Evolutionary conservation across 53 echinoderm and acorn worm species (phyloP), one percentile per base, ranked within the genome.

Genomic region (Astropecten irregularis): DNA sequence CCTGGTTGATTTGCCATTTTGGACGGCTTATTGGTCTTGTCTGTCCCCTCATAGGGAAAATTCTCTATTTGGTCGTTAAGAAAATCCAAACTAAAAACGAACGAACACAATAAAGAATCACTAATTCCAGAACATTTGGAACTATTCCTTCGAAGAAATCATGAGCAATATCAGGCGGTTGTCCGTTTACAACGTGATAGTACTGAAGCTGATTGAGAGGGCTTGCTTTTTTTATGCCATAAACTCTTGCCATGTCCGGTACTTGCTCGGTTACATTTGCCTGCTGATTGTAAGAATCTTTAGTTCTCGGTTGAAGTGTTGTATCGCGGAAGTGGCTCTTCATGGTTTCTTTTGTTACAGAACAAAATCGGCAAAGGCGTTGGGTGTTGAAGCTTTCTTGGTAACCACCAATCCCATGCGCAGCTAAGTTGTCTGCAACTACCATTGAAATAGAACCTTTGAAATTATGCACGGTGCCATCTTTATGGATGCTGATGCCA

Each of bases 141-240:
- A 85, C 64, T 49, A 89, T 38, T 34, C 90, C 85, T 54, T 89
- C 90, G 55, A 89, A 77, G 16, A 85, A 61, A 49, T 89, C 90
- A 79, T 89, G 81, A 9, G 79, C 84, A 38, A 77, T 60, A 62
- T 89, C 85, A 34, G 69, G 68, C 57, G 90, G 85, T 6, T 58
- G 51, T 21, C 90, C 74, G 34, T 35, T 47, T 7, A 68, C 69
- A 32, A 85, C 79, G 54, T 89, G 69, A 62, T 35, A 89, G 40
- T 85, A 60, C 34, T 85, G 27, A 32, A 89, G 37, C 40, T 89
- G 36, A 49, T 76, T 77, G 27, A 89, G 40, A 48, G 32, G 47
- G 35, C 35, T 68, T n/a, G 68, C n/a, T 9, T 38, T 48, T 26
- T 77, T 85, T 7, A 89, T 62, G 13, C 90, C 90, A 85, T 79